A percentile compares a stretch with the other conserved stretches of the same genome.
Conservation (phyloP, 2,797 vertebrate genomes). For the Enteromius unitaeniatus region DNA sequence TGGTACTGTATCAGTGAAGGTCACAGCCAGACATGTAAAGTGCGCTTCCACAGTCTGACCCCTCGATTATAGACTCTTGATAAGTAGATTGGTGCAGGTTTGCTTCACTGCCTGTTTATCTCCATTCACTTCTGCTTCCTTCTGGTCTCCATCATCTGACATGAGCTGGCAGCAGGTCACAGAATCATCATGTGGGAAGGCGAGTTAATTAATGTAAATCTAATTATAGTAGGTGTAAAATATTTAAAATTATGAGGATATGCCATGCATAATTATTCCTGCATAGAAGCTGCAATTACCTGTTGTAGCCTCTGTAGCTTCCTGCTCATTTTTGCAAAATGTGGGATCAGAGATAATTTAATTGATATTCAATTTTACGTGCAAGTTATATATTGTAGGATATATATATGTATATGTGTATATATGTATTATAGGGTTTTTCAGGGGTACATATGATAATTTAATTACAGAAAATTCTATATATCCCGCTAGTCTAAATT, state of each 20-base stretch:
- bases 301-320: not conserved
- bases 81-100: conserved; percentile 24
- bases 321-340: not conserved
- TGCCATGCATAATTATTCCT: not conserved
- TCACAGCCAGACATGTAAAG: conserved; percentile 34
- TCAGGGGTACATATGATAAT: not conserved
- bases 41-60: conserved; percentile 18
- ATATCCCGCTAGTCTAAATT: not conserved
- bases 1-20: conserved; percentile 50
- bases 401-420: too few species aligned
- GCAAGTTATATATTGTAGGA: not conserved
- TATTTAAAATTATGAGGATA: not conserved
- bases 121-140: conserved; percentile 17
- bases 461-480: not conserved
- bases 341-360: not conserved
- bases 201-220: not conserved
- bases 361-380: not conserved
- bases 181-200: conserved; percentile 16
- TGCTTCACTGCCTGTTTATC: conserved; percentile 17
- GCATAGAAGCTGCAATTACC: not conserved
- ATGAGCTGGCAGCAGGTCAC: conserved; percentile 20
- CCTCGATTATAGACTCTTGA: conserved; percentile 34
- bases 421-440: not conserved
- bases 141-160: conserved; percentile 42
- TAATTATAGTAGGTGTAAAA: not conserved